phyloP scores from a whole-genome alignment of 2,797 vertebrate genomes.

The Sebastes diaconus region DNA sequence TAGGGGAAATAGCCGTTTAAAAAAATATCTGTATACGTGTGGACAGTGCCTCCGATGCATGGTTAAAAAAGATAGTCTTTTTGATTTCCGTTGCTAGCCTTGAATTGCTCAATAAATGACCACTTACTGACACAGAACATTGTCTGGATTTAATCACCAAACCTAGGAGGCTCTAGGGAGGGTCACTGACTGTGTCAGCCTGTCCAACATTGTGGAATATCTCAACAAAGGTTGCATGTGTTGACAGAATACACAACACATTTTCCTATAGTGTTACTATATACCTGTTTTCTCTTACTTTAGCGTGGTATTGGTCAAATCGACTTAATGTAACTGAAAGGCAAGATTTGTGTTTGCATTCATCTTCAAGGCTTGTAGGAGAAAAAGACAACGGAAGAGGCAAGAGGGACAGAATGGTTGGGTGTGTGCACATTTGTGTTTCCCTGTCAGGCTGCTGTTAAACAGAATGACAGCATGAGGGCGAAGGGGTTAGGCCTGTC shows the following conservation, averaged over 20 bases:
- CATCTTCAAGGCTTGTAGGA: background rate
- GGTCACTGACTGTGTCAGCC: background rate
- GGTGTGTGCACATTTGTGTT: conserved; percentile 35
- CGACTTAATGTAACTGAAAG: background rate
- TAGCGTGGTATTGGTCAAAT: background rate
- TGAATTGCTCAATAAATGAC: background rate
- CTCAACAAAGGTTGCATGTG: background rate
- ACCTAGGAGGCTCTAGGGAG: background rate
- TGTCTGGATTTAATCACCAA: background rate
- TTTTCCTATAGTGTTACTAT: background rate
- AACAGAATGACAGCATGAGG: conserved; percentile 50
- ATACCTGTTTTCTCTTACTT: background rate
- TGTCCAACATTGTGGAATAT: background rate
- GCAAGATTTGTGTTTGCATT: background rate
- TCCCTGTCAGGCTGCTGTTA: conserved; percentile 49
- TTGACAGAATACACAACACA: background rate
- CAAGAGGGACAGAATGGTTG: background rate
- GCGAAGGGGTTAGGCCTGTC: conserved; percentile 37
- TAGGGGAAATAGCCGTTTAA: accelerated
- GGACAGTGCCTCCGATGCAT: background rate
- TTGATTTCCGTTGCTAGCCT: background rate
- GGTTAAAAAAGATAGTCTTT: background rate
- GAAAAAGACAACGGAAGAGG: background rate
- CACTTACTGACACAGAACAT: background rate
- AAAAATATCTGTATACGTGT: too few relatives aligned